phyloP scores from a whole-genome alignment of 1,140 invertebrate species.

The Choristoneura fumiferana region DNA sequence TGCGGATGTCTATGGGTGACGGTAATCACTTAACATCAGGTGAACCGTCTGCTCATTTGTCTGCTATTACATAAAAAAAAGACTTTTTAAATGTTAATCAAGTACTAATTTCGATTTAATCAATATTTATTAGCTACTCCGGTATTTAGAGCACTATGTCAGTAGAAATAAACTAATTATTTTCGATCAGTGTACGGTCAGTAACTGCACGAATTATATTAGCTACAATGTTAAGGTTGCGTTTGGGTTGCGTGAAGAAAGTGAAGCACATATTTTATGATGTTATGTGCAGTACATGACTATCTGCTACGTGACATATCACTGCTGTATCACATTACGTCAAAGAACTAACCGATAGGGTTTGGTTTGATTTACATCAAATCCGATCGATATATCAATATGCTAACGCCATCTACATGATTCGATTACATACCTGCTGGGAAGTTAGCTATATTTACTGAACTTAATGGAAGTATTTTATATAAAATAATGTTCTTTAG shows the following conservation, averaged over 20 bases:
- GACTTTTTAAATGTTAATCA: too few species aligned
- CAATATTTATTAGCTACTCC: background rate
- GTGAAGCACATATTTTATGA: background rate
- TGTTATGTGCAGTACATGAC: background rate
- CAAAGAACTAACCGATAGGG: background rate
- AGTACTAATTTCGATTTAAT: slow-evolving; percentile 4
- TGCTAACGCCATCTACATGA: too few species aligned
- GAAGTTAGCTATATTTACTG: too few species aligned
- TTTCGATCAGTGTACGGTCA: slow-evolving; percentile 2
- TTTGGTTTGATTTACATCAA: background rate
- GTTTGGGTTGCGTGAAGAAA: background rate
- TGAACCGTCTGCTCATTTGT: too few species aligned
- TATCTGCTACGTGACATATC: slow-evolving; percentile 14
- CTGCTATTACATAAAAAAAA: too few species aligned
- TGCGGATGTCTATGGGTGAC: too few species aligned
- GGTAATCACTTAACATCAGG: too few species aligned
- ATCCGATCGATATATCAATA: background rate
- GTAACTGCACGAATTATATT: slow-evolving; percentile 10
- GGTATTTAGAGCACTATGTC: slow-evolving; percentile 15
- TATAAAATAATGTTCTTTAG: too few species aligned
- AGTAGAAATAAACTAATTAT: slow-evolving; percentile 3
- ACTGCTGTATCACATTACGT: background rate
- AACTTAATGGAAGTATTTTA: too few species aligned
- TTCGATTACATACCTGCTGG: too few species aligned
- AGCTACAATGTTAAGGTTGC: background rate